Evolutionary conservation across 2,113 vertebrate species (phyloP).

Genomic region (Hemiprocne comata): DNA sequence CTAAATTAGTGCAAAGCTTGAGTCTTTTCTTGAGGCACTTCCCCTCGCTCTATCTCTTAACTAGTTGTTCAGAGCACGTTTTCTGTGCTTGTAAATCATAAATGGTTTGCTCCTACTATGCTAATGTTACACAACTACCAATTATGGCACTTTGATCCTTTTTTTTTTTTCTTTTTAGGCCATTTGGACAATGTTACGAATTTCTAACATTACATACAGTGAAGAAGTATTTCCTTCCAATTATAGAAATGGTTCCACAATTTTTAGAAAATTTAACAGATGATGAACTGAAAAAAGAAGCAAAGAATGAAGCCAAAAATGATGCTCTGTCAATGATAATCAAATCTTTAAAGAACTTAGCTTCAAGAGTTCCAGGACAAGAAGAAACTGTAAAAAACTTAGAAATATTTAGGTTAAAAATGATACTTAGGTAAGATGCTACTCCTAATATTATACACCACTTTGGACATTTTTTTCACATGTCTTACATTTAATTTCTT

Average conservation of each 20-base stretch:
- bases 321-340: constrained; percentile 99
- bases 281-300: constrained; percentile 99
- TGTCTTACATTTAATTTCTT: constrained; percentile 47
- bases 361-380: constrained; percentile 97
- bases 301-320: constrained; percentile 99
- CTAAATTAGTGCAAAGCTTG: fast-evolving
- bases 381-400: constrained; percentile 99
- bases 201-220: constrained; percentile 99
- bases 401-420: constrained; percentile 99
- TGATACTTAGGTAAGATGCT: constrained; percentile 97
- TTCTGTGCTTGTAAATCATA: not conserved
- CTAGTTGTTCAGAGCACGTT: not conserved
- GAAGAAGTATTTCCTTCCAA: constrained; percentile 98
- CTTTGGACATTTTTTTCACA: not conserved
- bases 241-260: constrained; percentile 99
- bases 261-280: constrained; percentile 99
- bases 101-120: not conserved
- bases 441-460: not conserved
- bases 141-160: not conserved
- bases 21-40: not conserved
- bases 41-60: not conserved
- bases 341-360: constrained; percentile 99
- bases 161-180: constrained; percentile 78
- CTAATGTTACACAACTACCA: not conserved
- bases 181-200: constrained; percentile 99